Evolutionary conservation across 2,888 invertebrate genomes (phyloP), one percentile per base, ranked within the genome.

Genomic region (Ernsta delagoae): DNA sequence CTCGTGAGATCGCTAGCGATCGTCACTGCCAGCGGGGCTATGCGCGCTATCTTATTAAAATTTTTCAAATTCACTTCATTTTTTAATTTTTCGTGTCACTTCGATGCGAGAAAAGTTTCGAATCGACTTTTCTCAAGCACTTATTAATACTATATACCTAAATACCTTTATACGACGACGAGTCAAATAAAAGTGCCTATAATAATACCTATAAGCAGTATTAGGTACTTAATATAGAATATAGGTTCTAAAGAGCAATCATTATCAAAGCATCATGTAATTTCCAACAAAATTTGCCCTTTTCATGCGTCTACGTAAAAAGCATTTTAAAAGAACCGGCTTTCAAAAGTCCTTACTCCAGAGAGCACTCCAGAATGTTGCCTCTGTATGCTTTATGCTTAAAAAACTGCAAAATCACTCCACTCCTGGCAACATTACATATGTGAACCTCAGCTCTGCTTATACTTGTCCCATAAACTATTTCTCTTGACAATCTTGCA

Each of bases 361-460:
- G 12, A 7, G n/a, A 48, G 48, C n/a, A n/a, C 24, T 24, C 24
- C 3, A 24, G 24, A 24, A 24, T 24, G 24, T 24, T 24, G 24
- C 24, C 24, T 24, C 24, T 24, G 24, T 24, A 24, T 24, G 24
- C 16, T 50, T 50, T 50, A 50, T 50, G 50, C 16, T 50, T 50
- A 50, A 50, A 50, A 48, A 50, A 50, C 50, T 50, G 50, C 50
- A 50, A 50, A 50, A 50, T 50, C 50, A 50, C 50, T 50, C 50
- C 50, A 50, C 8, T 50, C 6, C n/a, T n/a, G n/a, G 48, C 12
- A 48, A 48, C 48, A 48, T 12, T 12, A 12, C 48, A 48, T 48
- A 48, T 12, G 12, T 48, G 48, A 48, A 48, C 12, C 48, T 12
- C 12, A 50, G 50, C 50, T 50, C 50, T 3, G 3, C 5, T 6